Conservation (phyloP, 2,113 vertebrate species). For the Abramis brama region DNA sequence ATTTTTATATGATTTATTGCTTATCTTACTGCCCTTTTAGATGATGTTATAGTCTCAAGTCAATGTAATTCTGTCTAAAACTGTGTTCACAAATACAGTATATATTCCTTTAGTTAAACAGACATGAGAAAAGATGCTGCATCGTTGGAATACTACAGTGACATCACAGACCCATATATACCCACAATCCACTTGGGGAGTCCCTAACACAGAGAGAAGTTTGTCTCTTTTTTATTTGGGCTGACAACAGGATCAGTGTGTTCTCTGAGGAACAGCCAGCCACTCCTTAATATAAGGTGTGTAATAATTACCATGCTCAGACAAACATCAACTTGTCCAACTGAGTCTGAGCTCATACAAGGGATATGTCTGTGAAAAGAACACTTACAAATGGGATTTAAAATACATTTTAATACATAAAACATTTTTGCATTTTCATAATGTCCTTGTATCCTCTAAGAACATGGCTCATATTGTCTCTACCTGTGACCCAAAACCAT, state of each 20-base stretch:
- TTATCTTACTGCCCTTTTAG: background rate
- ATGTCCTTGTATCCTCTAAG: background rate
- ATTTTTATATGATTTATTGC: background rate
- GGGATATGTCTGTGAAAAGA: background rate
- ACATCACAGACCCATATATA: conserved; percentile 79
- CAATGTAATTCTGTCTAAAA: background rate
- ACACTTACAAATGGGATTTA: background rate
- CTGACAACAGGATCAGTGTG: background rate
- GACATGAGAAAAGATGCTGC: conserved; percentile 84
- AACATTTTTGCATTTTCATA: background rate
- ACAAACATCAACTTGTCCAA: background rate
- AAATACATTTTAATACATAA: no score
- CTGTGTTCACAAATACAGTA: conserved; percentile 64
- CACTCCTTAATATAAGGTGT: background rate
- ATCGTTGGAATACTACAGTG: conserved; percentile 88
- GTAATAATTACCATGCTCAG: background rate
- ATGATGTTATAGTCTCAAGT: background rate
- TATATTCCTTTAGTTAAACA: conserved; percentile 90
- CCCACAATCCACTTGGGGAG: conserved; percentile 85
- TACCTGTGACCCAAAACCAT: background rate
- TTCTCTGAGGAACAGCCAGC: background rate
- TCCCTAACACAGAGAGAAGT: conserved; percentile 93
- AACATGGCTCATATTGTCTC: background rate
- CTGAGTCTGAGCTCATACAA: background rate
- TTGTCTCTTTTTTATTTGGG: conserved; percentile 45